Evolutionary conservation across 2,797 vertebrate genomes (phyloP).

Genomic region (Macroramphosus scolopax): DNA sequence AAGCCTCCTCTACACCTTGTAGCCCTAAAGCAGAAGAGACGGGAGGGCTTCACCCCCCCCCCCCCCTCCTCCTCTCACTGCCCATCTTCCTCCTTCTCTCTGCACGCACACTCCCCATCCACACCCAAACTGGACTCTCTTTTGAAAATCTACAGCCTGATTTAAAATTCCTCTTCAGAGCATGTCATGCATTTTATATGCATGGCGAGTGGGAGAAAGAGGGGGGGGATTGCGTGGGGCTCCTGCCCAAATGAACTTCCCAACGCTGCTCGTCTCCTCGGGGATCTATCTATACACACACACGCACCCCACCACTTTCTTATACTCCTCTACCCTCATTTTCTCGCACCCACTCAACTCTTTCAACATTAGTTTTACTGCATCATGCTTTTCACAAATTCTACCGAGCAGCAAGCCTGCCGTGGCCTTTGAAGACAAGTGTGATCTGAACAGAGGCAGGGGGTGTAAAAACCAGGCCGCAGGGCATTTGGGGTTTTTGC

Average conservation of each 20-base stretch:
- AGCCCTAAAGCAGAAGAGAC: constrained; percentile 70
- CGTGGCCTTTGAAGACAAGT: constrained; percentile 73
- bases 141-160: constrained; percentile 72
- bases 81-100: constrained; percentile 41
- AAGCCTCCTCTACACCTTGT: constrained; percentile 71
- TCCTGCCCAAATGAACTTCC: constrained; percentile 71
- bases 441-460: constrained; percentile 71
- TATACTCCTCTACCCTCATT: constrained; percentile 49
- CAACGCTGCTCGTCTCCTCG: constrained; percentile 55
- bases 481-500: constrained; percentile 64
- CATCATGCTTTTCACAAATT: constrained; percentile 77
- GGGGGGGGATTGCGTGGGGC: constrained; percentile 43
- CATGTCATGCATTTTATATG: constrained; percentile 79
- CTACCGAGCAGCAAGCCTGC: constrained; percentile 48
- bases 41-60: constrained; percentile 48
- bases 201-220: constrained; percentile 59
- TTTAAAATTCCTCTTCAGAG: constrained; percentile 80
- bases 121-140: constrained; percentile 69
- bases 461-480: constrained; percentile 65
- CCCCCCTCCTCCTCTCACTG: constrained; percentile 32
- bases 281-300: constrained; percentile 43
- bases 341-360: constrained; percentile 61
- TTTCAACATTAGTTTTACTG: constrained; percentile 76
- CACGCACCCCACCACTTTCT: constrained; percentile 30
- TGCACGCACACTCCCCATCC: constrained; percentile 34